Evolutionary conservation across 30 jellyfish, hydroid and myxozoan species (phyloP), one percentile per base, ranked within the genome.

Genomic region (Hydractinia echinata): DNA sequence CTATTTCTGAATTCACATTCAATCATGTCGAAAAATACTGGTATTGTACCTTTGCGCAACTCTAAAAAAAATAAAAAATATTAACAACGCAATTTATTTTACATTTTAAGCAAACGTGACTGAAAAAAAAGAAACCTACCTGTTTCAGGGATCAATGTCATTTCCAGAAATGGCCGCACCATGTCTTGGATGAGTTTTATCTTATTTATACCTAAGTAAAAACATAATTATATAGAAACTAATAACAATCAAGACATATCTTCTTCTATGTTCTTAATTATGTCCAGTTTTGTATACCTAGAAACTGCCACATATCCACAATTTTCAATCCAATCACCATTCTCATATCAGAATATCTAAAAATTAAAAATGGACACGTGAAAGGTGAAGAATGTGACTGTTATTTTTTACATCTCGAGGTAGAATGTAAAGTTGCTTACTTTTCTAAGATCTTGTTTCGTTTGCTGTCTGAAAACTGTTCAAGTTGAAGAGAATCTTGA

Each of bases 401-500:
- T 30, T 30, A 30, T 30, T 30, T 30, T 30, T 30, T 2, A 30
- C 1, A 30, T 30, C 44, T 67, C 0, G 66, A 52, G 52, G 81
- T 4, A 71, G 81, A 11, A 19, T 71, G 0, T 30, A 30, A 8
- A 5, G 10, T 48, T 8, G 21, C 90, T 71, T 73, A 93, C 99
- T 85, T 93, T 54, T 88, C 96, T 13, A 93, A 60, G 16, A 93
- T 85, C 66, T 93, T 93, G 83, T 61, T 84, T 83, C 94, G 55
- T 71, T 87, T 93, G 79, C 88, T 82, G 56, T 84, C 95, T 48
- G 97, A 83, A 51, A 93, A 93, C 68, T 53, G 68, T 62, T 93
- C 99, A 67, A 93, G 84, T 67, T 93, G 99, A 82, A 93, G 74
- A 16, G 99, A 80, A 66, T 87, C 99, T 87, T 93, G 99, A 9